Evolutionary conservation across 1,140 invertebrate species (phyloP), one percentile per base, ranked within the genome.

Genomic region (Diorhabda elongata): DNA sequence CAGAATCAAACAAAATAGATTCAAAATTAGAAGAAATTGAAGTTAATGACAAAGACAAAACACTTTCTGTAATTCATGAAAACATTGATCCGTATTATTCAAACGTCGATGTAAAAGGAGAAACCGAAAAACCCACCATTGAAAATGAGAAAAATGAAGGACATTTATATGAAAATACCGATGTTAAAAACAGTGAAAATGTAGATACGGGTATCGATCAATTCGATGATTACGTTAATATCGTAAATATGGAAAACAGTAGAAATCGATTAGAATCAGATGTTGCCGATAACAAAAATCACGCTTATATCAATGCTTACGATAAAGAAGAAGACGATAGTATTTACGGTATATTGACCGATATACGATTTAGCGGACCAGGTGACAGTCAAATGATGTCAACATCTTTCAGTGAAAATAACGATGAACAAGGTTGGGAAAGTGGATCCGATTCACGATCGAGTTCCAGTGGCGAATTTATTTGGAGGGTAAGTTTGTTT

Each of bases 391-490:
- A 81, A 67, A 69, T 81, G 64, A 81, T 81, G 79, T 75, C 78
- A 2, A 81, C 80, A 2, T 81, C 80, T 5, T 81, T 81, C 69
- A 81, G 79, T 69, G 80, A 81, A 64, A 80, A 77, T 69, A 77
- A 78, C 69, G 79, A 81, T 59, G 80, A 81, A 61, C 76, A 85
- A 73, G 85, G 86, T 72, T 87, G 86, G 85, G 86, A 87, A 74
- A 85, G 84, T 78, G 85, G 85, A 71, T 85, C 83, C 41, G 82
- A 83, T 69, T 84, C 83, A 8, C 83, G 82, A 66, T 86, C 85
- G 56, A 85, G 85, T 57, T 90, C 89, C 11, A 91, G 89, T 73
- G 89, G 89, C 8, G 90, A 92, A 79, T 91, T 91, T 77, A 87
- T 91, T 60, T 91, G 90, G 90, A 90, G 89, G 85, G 90, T 91